Evolutionary conservation across 2,888 invertebrate species (phyloP), one percentile per base, ranked within the genome.

Genomic region (Ectemnius lituratus): DNA sequence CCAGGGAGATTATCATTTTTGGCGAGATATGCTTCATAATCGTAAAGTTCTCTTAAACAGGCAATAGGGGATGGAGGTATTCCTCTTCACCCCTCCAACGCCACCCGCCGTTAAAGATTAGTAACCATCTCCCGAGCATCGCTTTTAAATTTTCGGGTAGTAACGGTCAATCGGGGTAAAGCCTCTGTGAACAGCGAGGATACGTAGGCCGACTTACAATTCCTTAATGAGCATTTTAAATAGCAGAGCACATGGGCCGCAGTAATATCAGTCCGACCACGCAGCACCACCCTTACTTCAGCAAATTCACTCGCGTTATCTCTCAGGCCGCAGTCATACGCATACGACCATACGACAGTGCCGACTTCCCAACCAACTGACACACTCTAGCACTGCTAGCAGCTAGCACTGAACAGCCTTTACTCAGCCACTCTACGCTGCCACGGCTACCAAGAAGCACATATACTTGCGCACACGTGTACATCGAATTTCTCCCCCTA

Each of bases 151-250:
- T 77, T 77, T 70, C 68, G 47, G 28, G 18, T 23, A 66, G 37
- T 47, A 52, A 62, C 60, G 27, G 61, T 60, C 56, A 61, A 56
- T 58, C 57, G 37, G n/a, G 52, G 20, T n/a, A 68, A 49, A 47
- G 56, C 52, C 47, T 8, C 70, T 5, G 49, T 4, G 27, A 67
- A 63, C 20, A 66, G 1, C 14, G 8, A 4, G 4, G 27, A 56
- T 61, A 52, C 20, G 45, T 47, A 2, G 2, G 18, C 37, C 4
- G 75, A 89, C 90, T 90, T 79, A 90, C 90, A 84, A 90, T 88
- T 90, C 90, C 77, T 90, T 90, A 88, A 90, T 90, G 82, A 90
- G 88, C 90, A 90, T 90, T 89, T 77, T 84, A 85, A 73, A 82
- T 78, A 79, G 81, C 76, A 78, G 84, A 84, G 86, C 88, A 88